phyloP scores from a whole-genome alignment of 2,113 vertebrate species.

The Dryoscopus gambensis region DNA sequence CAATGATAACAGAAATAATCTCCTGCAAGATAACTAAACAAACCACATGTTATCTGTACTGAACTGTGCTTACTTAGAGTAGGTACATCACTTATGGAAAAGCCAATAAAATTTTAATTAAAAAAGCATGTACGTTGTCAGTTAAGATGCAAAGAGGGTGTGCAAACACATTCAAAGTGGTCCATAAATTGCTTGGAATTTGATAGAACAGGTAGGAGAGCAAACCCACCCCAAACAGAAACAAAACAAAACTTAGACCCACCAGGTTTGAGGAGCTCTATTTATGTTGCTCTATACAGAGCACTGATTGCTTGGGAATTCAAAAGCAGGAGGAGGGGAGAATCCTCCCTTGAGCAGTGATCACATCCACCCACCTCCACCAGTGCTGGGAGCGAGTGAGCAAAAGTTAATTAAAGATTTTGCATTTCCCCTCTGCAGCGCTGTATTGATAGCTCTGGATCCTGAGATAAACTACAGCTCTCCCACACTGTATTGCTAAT shows the following conservation, averaged over 20 bases:
- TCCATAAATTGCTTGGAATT: background rate
- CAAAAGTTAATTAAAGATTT: constrained; percentile 58
- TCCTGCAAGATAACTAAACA: constrained; percentile 67
- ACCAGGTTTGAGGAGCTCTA: constrained; percentile 7
- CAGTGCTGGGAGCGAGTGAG: background rate
- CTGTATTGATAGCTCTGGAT: constrained; percentile 34
- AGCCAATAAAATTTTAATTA: constrained; percentile 70
- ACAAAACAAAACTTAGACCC: background rate
- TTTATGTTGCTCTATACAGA: constrained; percentile 9
- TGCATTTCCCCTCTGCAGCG: background rate
- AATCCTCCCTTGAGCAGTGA: background rate
- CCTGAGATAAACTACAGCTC: constrained; percentile 13
- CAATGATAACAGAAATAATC: constrained; percentile 70
- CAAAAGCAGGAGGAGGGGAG: constrained; percentile 31
- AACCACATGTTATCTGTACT: constrained; percentile 54
- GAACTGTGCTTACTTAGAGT: constrained; percentile 37
- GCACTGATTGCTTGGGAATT: constrained; percentile 29
- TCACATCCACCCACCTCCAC: constrained; percentile 39
- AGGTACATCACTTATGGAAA: constrained; percentile 59
- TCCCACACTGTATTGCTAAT: background rate
- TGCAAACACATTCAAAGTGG: background rate
- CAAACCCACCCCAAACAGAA: constrained; percentile 2
- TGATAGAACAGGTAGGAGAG: background rate
- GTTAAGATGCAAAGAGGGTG: constrained; percentile 9
- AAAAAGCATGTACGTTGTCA: constrained; percentile 45